A percentile compares a stretch with the other conserved stretches of the same genome.
Evolutionary conservation across 1,140 invertebrate species (phyloP).

Genomic region (Trachymyrmex septentrionalis): DNA sequence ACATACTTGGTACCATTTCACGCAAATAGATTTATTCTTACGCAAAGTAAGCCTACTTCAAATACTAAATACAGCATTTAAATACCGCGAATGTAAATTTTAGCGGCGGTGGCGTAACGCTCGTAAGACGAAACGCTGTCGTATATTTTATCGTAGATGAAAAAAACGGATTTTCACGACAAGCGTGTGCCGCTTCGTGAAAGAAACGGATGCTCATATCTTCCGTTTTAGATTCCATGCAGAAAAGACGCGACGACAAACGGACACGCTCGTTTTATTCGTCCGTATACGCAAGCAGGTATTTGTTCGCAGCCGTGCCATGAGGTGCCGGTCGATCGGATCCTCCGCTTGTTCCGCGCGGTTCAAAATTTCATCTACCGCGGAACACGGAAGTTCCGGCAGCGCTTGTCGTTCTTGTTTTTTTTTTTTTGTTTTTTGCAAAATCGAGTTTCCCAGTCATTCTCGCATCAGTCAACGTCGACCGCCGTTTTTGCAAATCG

Average conservation of each 20-base stretch:
- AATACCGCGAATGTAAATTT: slow-evolving; percentile 48
- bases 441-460: slow-evolving; percentile 59
- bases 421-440: slow-evolving; percentile 10
- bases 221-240: slow-evolving; percentile 10
- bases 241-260: slow-evolving; percentile 35
- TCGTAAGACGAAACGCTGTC: slow-evolving; percentile 1
- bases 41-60: slow-evolving; percentile 21
- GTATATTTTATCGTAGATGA: slow-evolving; percentile 36
- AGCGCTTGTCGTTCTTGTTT: not conserved
- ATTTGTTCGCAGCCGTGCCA: slow-evolving; percentile 13
- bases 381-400: slow-evolving; percentile 28
- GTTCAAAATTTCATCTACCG: slow-evolving; percentile 43
- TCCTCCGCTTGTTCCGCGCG: slow-evolving; percentile 16
- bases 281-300: slow-evolving; percentile 13
- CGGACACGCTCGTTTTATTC: slow-evolving; percentile 11
- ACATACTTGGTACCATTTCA: not conserved
- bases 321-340: slow-evolving; percentile 43
- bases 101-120: not conserved
- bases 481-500: slow-evolving; percentile 57
- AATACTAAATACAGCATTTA: slow-evolving; percentile 25
- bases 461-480: slow-evolving; percentile 58
- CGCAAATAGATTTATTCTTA: slow-evolving; percentile 30
- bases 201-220: slow-evolving; percentile 36
- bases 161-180: slow-evolving; percentile 30
- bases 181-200: slow-evolving; percentile 4